Evolutionary conservation across 2,888 invertebrate species (phyloP).

Genomic region (Metellina segmentata): DNA sequence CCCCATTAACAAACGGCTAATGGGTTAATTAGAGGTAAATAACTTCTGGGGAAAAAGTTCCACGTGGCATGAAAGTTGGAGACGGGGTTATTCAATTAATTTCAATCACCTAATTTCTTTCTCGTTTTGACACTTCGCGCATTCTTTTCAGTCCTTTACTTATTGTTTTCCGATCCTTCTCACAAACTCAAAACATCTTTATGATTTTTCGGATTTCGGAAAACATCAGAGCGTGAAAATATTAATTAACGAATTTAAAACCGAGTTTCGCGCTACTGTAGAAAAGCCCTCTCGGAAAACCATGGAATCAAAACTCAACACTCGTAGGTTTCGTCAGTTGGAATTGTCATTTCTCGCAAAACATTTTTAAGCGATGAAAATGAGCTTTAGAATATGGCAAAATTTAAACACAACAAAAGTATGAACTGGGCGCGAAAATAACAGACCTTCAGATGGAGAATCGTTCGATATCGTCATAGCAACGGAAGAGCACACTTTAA

Average conservation of each 20-base stretch:
- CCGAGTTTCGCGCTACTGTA: no score
- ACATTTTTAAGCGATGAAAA: neutral
- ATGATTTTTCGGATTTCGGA: no score
- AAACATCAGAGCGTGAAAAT: no score
- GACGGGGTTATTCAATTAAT: neutral
- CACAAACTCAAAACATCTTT: no score
- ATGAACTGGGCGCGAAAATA: conserved; percentile 71
- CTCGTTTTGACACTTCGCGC: no score
- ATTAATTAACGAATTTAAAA: no score
- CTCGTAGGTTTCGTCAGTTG: no score
- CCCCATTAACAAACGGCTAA: conserved; percentile 59
- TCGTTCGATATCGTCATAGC: conserved; percentile 74
- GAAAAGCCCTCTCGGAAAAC: no score
- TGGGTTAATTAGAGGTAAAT: conserved; percentile 70
- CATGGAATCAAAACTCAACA: no score
- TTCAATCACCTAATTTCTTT: neutral
- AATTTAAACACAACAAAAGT: conserved; percentile 71
- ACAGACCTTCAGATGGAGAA: conserved; percentile 72
- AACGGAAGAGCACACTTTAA: conserved; percentile 72
- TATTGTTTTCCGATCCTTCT: no score
- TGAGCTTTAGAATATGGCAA: conserved; percentile 58
- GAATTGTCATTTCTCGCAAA: neutral
- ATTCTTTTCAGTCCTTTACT: no score
- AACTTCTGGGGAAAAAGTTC: conserved; percentile 38
- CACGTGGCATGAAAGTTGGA: conserved; percentile 46